Base-by-base conservation (phyloP, 2,797 vertebrate species). In the Zenarchopterus dispar region DNA sequence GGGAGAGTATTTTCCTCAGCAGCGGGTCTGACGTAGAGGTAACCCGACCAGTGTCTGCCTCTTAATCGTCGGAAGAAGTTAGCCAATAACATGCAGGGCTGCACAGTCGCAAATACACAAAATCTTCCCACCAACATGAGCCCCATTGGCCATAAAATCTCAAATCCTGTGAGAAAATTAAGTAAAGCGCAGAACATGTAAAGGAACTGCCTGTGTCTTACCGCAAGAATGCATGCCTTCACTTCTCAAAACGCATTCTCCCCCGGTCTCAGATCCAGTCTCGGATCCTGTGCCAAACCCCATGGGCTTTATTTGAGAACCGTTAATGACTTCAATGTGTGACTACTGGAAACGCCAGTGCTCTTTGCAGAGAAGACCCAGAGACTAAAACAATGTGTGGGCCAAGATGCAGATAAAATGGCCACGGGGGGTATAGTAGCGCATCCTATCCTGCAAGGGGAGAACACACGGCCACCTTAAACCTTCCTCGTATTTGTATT, bases 271-370 rank as follows among this genome's bases (percentile, higher is more conserved):
- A 24, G 79, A 39, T 39, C 80, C 57, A 72, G 77, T 79, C 83
- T 87, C 15, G 77, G 73, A 86, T 75, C 74, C 78, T 54, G 68
- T 58, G 89, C 92, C 91, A 92, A 91, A 85, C 71, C 88, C 83
- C 86, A 82, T 75, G 81, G 89, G 90, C 84, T 91, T 92, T 80
- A 93, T 88, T 90, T 65, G 64, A 88, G 81, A 86, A 84, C 76
- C 84, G 86, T 85, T 92, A 93, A 94, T 92, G 84, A 87, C 84
- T 93, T 92, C 92, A 94, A 62, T 90, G 86, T 93, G 93, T 73
- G 82, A 91, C 92, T 91, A 88, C 89, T 91, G 90, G 86, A 91
- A 89, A 90, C 87, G 86, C 62, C 79, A 73, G 80, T 66, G 68
- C 71, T 56, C 72, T 74, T 81, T 88, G 81, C 68, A 84, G 77